Evolutionary conservation across 1,140 invertebrate species (phyloP).

Genomic region (Hyposmocoma kahamanoa): DNA sequence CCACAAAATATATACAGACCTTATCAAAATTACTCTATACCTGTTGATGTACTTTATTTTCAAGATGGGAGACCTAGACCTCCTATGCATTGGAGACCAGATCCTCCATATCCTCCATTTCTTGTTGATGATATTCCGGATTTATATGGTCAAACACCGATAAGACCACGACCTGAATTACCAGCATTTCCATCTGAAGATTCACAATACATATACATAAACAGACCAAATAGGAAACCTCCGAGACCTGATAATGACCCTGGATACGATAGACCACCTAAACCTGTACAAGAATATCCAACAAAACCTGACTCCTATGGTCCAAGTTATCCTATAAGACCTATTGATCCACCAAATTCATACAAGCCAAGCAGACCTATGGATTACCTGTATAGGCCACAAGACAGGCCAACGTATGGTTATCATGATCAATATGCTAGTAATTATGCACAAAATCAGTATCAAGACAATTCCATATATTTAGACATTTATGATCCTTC

Average conservation of each 20-base stretch:
- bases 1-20: constrained; percentile 25
- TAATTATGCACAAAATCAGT: constrained; percentile 36
- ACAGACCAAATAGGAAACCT: constrained; percentile 48
- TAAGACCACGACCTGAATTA: constrained; percentile 19
- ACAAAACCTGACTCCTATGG: constrained; percentile 24
- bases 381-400: constrained; percentile 13
- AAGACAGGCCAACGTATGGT: constrained; percentile 34
- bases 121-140: constrained; percentile 32
- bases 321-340: constrained; percentile 12
- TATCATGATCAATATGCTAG: constrained; percentile 48
- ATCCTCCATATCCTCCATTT: constrained; percentile 30
- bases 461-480: constrained; percentile 50
- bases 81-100: constrained; percentile 27
- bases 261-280: constrained; percentile 25
- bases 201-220: constrained; percentile 49
- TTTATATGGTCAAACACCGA: constrained; percentile 37
- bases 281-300: constrained; percentile 21
- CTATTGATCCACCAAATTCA: constrained; percentile 14
- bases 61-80: constrained; percentile 17
- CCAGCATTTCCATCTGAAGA: constrained; percentile 25
- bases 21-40: constrained; percentile 25
- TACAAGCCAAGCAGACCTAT: constrained; percentile 33
- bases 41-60: constrained; percentile 39
- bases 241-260: constrained; percentile 22
- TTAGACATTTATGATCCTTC: constrained; percentile 58